A percentile compares a stretch with the other conserved stretches of the same genome.
phyloP scores from a whole-genome alignment of 2,888 invertebrate species.

The Apocheima hispidaria region DNA sequence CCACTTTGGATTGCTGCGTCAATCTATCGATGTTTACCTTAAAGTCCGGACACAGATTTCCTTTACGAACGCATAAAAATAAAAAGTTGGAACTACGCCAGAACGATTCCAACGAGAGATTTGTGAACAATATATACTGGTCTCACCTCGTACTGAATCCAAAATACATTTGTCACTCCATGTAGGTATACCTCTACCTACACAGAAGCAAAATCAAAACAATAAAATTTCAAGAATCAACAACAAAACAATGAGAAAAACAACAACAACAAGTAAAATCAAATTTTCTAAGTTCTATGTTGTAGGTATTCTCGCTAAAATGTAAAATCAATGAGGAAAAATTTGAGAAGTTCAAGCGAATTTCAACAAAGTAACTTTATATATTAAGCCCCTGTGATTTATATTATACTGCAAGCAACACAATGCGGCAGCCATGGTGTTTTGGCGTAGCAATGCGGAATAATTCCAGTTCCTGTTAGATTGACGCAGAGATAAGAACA shows the following conservation, averaged over 20 bases:
- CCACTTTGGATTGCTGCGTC: too few relatives aligned
- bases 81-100: constrained; percentile 15
- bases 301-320: too few relatives aligned
- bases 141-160: background rate
- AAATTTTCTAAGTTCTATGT: too few relatives aligned
- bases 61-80: constrained; percentile 11
- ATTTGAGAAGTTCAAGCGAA: background rate
- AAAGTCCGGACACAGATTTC: constrained; percentile 7
- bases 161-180: background rate
- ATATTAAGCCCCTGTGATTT: background rate
- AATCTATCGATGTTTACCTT: background rate
- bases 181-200: too few relatives aligned
- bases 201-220: too few relatives aligned
- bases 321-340: too few relatives aligned
- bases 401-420: constrained; percentile 4
- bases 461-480: background rate
- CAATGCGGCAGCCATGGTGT: constrained; percentile 15
- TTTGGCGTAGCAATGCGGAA: background rate
- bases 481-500: too few relatives aligned
- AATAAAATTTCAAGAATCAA: background rate
- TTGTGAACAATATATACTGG: background rate
- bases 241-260: too few relatives aligned
- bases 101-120: background rate
- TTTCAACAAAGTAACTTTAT: background rate
- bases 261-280: too few relatives aligned